Evolutionary conservation across 2,888 invertebrate genomes (phyloP), one percentile per base, ranked within the genome.

Genomic region (Cybosia mesomella): DNA sequence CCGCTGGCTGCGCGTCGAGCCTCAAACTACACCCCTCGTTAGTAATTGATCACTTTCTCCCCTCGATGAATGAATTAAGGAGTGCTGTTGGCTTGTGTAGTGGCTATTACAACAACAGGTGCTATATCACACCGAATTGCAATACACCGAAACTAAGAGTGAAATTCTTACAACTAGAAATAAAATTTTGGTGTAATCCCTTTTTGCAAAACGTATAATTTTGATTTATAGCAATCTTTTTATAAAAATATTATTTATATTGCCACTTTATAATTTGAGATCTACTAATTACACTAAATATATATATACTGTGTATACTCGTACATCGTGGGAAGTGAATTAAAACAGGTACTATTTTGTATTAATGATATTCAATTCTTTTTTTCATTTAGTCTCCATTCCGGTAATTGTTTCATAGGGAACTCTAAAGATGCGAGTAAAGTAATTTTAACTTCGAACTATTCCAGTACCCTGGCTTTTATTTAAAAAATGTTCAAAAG

Each of bases 261-360:
- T 80, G 77, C 77, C 76, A 78, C 74, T 59, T 74, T 70, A 71
- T 71, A 82, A 81, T 81, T 82, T 84, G 84, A 84, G 83, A 84
- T 84, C 84, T 83, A 81, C 79, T 77, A 74, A 78, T 74, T 74
- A 76, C 74, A 75, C 74, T 83, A 78, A 75, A 80, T 75, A 76
- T 73, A 75, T 73, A 71, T 76, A 76, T 70, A 75, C 68, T 74
- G 68, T 72, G 77, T 49, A n/a, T 49, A 43, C 43, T 43, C 66
- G 74, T 68, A 73, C 60, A 73, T 67, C 66, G 68, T 71, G 64
- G 77, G 75, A 75, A 43, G 69, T 69, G 73, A 78, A 68, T 67
- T 68, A 49, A 74, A 69, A 81, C 80, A 84, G 83, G 80, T 83
- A 84, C 81, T 78, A 75, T 71, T 73, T 81, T 76, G 80, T 75